phyloP scores from a whole-genome alignment of 2,797 vertebrate species.

The Xiphophorus birchmanni region DNA sequence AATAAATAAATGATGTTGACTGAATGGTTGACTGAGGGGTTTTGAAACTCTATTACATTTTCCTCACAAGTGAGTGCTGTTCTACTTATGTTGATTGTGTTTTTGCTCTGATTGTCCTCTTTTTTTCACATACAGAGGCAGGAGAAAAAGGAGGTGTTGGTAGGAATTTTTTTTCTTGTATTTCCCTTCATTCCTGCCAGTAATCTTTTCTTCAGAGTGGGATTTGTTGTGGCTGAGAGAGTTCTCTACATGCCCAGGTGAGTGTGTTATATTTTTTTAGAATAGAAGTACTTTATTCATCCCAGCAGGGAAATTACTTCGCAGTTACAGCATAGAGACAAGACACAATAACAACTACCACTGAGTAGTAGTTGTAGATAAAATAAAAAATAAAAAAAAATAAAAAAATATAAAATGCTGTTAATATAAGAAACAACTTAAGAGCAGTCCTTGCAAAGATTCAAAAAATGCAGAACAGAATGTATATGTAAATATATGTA shows the following conservation, averaged over 20 bases:
- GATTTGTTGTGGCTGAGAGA: constrained; percentile 96
- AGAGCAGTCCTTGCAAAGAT: too few species aligned
- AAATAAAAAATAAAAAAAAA: too few species aligned
- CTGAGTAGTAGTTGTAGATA: too few species aligned
- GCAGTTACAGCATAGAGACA: too few species aligned
- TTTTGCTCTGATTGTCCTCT: neutral
- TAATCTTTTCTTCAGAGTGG: constrained; percentile 98
- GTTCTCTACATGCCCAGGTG: constrained; percentile 99
- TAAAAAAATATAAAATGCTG: too few species aligned
- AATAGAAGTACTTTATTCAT: too few species aligned
- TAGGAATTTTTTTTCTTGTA: constrained; percentile 91
- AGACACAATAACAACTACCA: too few species aligned
- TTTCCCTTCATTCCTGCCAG: constrained; percentile 97
- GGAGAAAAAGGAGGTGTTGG: constrained; percentile 88
- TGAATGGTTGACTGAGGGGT: neutral
- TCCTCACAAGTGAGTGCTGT: neutral
- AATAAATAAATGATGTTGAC: neutral
- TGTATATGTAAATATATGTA: too few species aligned
- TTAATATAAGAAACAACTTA: too few species aligned
- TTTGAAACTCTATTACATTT: neutral
- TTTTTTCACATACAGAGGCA: constrained; percentile 75
- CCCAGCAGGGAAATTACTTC: too few species aligned
- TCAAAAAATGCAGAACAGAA: too few species aligned
- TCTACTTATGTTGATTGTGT: neutral
- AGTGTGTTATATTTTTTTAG: constrained; percentile 8